Evolutionary conservation across 2,113 vertebrate species (phyloP), one percentile per base, ranked within the genome.

Genomic region (Puffinus mauretanicus): DNA sequence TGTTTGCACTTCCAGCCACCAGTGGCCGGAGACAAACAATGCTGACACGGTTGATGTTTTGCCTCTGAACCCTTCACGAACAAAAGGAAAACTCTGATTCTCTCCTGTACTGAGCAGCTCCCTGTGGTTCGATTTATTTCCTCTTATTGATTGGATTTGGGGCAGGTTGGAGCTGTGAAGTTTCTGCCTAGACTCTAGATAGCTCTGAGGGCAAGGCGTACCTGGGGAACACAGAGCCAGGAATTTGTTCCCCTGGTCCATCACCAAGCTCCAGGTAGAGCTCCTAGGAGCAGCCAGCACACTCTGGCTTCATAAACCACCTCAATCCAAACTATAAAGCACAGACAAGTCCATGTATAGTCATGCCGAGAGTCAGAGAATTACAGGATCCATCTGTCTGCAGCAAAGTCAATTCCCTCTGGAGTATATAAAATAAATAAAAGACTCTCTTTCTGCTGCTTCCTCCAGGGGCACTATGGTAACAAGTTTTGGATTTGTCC

Each of bases 331-430:
- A 47, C 18, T 22, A 20, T 30, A 51, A 85, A 88, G 57, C 47
- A 44, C 5, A 46, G 91, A 85, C 36, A 71, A 93, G 82, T 42
- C 94, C 94, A 81, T 92, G 90, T 94, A 90, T 90, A 96, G 95
- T 87, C 91, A 94, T 57, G 66, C 13, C 0, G 4, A 84, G 82
- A 93, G 60, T 24, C 85, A 70, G 86, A 77, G 77, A 94, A 76
- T 72, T 72, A 46, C 77, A 54, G 81, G 36, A 91, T 79, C 90
- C 3, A 4, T 86, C 91, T 86, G 67, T 47, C 86, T 82, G 88
- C 83, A 78, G 81, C 80, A 91, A 86, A 95, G 52, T 61, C 80
- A 92, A 89, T 96, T 94, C 97, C 93, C 94, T 79, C 32, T 16
- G 88, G 93, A 82, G 22, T 22, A 66, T 3, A 49, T 55, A 81